Percentiles rank a stretch among this genome's conserved stretches.
These are phyloP conservation scores for Anneissia japonica DNA, from an alignment of 35 echinoderm and acorn worm genomes.

Conservation along the genomic window DNA sequence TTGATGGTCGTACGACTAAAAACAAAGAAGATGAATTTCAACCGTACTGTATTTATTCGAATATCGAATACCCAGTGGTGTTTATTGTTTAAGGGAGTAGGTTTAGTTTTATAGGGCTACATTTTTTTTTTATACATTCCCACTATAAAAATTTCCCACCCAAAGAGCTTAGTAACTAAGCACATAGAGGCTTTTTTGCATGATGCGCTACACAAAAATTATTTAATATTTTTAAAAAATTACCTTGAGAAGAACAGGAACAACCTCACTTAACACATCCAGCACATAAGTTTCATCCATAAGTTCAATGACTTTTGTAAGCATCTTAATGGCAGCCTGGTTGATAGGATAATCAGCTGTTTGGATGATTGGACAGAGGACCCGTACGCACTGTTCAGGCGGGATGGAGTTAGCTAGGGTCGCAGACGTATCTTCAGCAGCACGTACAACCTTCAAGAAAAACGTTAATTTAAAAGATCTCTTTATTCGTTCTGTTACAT, in stretches of 20 bases:
- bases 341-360: constrained; percentile 90
- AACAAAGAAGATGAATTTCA: background rate
- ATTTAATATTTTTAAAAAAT: too few relatives aligned
- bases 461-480: background rate
- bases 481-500: too few relatives aligned
- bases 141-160: too few relatives aligned
- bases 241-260: constrained; percentile 87
- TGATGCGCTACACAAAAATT: too few relatives aligned
- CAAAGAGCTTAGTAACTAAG: too few relatives aligned
- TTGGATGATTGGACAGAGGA: constrained; percentile 93
- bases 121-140: too few relatives aligned
- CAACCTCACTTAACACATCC: constrained; percentile 64
- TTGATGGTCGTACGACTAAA: constrained; percentile 73
- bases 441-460: constrained; percentile 54
- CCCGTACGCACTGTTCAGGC: constrained; percentile 71
- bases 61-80: too few relatives aligned
- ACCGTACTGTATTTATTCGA: too few relatives aligned
- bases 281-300: constrained; percentile 69
- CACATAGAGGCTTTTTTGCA: too few relatives aligned
- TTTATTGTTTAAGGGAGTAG: too few relatives aligned
- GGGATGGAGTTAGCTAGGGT: constrained; percentile 82
- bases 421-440: constrained; percentile 88
- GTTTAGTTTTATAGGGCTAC: too few relatives aligned
- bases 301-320: constrained; percentile 88
- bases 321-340: constrained; percentile 92